Conservation (phyloP, 1,140 invertebrate species). For the Eufriesea mexicana region DNA sequence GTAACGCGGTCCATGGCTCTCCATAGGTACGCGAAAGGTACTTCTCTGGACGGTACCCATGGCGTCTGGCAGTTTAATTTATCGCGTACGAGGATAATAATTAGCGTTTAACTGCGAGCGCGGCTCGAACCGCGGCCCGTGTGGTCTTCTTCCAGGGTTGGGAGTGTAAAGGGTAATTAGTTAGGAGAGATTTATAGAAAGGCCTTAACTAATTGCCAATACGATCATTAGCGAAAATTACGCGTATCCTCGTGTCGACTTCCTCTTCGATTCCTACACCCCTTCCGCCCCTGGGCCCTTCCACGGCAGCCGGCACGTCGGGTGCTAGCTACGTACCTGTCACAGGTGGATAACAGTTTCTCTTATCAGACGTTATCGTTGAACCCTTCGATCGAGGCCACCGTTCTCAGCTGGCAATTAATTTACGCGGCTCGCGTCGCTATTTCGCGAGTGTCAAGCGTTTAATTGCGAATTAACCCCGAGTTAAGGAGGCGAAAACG, state of each 20-base stretch:
- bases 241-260: constrained; percentile 47
- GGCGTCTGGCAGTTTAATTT: constrained; percentile 72
- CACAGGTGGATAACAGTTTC: background rate
- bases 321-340: too few relatives aligned
- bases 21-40: constrained; percentile 40
- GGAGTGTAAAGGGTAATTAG: constrained; percentile 75
- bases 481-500: background rate
- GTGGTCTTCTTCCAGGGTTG: constrained; percentile 69
- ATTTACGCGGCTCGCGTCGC: background rate
- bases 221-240: constrained; percentile 72
- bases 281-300: constrained; percentile 6
- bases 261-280: constrained; percentile 7
- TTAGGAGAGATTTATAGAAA: constrained; percentile 74
- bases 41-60: constrained; percentile 45
- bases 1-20: constrained; percentile 18
- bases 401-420: background rate
- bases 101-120: constrained; percentile 74
- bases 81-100: constrained; percentile 74
- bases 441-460: background rate
- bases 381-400: background rate
- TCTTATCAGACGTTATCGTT: constrained; percentile 14
- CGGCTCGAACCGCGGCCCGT: constrained; percentile 55
- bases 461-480: constrained; percentile 22
- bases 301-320: too few relatives aligned
- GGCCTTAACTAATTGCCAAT: constrained; percentile 72